These are phyloP conservation scores for Pangasius krempfi DNA, from an alignment of 2,797 vertebrate species.

Conservation along the genomic window DNA sequence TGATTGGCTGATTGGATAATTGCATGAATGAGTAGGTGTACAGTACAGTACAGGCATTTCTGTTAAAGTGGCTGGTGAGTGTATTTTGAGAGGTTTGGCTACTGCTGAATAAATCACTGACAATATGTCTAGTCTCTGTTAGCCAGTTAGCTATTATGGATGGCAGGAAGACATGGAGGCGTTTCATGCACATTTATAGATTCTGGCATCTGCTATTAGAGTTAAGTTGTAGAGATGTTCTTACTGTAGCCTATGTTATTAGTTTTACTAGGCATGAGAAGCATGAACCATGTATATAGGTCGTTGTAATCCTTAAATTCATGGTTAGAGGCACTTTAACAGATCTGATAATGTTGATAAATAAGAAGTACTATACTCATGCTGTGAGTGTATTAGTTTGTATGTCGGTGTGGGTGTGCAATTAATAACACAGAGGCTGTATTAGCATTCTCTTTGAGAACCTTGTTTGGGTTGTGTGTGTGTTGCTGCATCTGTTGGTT, in stretches of 20 bases:
- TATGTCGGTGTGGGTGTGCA: not conserved
- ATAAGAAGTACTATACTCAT: not conserved
- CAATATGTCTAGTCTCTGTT: constrained; percentile 10
- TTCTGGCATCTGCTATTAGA: not conserved
- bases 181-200: constrained; percentile 7
- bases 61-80: not conserved
- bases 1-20: not conserved
- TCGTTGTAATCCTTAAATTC: not conserved
- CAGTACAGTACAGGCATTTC: not conserved
- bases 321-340: not conserved
- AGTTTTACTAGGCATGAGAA: not conserved
- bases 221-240: not conserved
- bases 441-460: not conserved
- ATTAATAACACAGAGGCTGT: not conserved
- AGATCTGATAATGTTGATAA: not conserved
- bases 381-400: not conserved
- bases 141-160: not conserved
- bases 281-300: not conserved
- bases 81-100: constrained; percentile 17
- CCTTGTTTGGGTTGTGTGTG: not conserved
- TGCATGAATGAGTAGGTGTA: not conserved
- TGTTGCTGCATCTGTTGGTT: not conserved
- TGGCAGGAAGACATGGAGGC: constrained; percentile 6
- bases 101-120: constrained; percentile 11
- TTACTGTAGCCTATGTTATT: not conserved